Evolutionary conservation across 2,888 invertebrate genomes (phyloP).

Genomic region (Acheta domesticus): DNA sequence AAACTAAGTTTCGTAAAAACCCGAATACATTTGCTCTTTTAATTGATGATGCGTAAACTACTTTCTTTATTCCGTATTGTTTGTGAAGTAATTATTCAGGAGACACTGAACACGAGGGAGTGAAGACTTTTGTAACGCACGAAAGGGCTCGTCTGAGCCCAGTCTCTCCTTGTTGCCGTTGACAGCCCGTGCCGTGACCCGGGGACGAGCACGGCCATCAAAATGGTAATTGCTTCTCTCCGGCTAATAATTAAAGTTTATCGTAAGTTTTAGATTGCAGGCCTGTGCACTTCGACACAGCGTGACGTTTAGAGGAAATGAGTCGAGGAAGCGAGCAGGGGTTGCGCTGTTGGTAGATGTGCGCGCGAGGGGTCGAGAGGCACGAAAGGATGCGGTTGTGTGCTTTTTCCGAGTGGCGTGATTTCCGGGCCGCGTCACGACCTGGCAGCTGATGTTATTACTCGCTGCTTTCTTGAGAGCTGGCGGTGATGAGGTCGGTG

Average conservation of each 20-base stretch:
- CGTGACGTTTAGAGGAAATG: slow-evolving; percentile 1
- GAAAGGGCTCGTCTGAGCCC: too few species aligned
- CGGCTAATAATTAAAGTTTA: slow-evolving; percentile 18
- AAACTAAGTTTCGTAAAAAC: too few species aligned
- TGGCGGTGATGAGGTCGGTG: too few species aligned
- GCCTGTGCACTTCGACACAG: neutral
- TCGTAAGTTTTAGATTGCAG: neutral
- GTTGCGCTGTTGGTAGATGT: neutral
- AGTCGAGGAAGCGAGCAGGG: neutral
- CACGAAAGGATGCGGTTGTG: neutral
- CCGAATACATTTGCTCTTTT: too few species aligned
- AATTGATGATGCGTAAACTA: too few species aligned
- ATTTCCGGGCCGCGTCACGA: neutral
- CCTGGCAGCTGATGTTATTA: too few species aligned
- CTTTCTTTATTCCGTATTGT: too few species aligned
- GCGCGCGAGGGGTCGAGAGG: neutral
- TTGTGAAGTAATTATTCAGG: too few species aligned
- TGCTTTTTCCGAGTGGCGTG: neutral
- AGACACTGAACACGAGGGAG: too few species aligned
- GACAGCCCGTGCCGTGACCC: neutral
- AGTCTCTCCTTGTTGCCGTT: too few species aligned
- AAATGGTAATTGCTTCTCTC: slow-evolving; percentile 4
- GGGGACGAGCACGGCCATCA: neutral
- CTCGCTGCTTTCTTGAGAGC: too few species aligned
- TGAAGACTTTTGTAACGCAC: too few species aligned